Evolutionary conservation across 2,113 vertebrate species (phyloP), one percentile per base, ranked within the genome.

Genomic region (Pagrus major): DNA sequence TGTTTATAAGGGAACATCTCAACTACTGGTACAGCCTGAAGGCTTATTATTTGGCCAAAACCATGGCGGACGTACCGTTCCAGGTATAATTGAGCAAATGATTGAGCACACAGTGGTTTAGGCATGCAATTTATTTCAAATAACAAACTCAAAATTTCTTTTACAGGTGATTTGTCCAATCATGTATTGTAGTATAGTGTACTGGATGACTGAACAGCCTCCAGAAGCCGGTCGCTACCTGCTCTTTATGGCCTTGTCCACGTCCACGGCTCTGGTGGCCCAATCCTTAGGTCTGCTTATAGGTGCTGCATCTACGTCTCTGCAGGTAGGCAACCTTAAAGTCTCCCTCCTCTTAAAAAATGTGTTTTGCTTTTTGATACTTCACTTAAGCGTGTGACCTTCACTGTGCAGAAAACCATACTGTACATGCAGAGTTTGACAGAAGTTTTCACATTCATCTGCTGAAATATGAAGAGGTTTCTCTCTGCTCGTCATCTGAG

Each of bases 11-110:
- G 84, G 98, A 99, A 83, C 97, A 99, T 89, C 88, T 99, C 71
- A 99, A 99, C 92, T 99, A 99, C 93, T 99, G 98, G 98, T 99
- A 99, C 93, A 99, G 97, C 92, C 94, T 99, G 81, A 99, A 99
- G 85, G 97, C 98, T 0, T 99, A 99, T 86, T 99, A 98, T 84
- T 90, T 99, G 87, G 98, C 98, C 33, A 99, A 99, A 92, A 99
- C 98, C 15, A 96, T 97, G 96, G 97, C 98, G 0, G 98, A 99
- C 0, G 94, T 99, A 85, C 98, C 98, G 18, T 99, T 99, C 75
- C 98, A 99, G 97, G 98, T 99, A 91, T n/a, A n/a, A n/a, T 93
- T 84, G n/a, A 49, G 79, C 9, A 2, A 41, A 11, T 27, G 6
- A 69, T 42, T 67, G 51, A 44, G 20, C 27, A 46, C 6, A 56